Evolutionary conservation across 2,113 vertebrate genomes (phyloP).

Genomic region (Cervus canadensis): DNA sequence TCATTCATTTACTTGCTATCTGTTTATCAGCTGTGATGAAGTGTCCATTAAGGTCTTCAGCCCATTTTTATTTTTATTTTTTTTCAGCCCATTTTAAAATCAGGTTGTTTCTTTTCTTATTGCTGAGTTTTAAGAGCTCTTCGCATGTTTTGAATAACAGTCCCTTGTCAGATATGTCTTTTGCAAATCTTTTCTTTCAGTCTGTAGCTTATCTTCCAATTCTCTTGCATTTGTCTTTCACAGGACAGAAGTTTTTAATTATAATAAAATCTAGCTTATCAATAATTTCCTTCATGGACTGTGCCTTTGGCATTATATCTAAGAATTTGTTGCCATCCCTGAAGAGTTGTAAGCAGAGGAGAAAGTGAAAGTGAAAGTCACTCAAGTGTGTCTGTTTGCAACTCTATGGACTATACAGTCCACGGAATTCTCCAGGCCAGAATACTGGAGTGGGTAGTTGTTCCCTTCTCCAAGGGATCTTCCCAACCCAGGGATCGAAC

Average conservation of each 20-base stretch:
- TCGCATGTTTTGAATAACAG: background rate
- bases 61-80: background rate
- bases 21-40: background rate
- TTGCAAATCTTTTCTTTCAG: background rate
- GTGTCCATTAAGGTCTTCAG: background rate
- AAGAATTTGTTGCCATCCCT: background rate
- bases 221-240: background rate
- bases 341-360: background rate
- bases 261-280: background rate
- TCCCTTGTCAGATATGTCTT: background rate
- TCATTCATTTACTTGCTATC: background rate
- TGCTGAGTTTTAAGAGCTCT: background rate
- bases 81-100: background rate
- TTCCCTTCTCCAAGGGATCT: background rate
- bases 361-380: background rate
- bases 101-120: background rate
- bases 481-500: background rate
- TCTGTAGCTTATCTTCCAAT: background rate
- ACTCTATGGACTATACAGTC: background rate
- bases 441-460: background rate
- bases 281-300: background rate
- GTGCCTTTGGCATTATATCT: background rate
- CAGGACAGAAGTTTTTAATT: background rate
- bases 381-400: background rate
- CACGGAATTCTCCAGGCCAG: background rate